These are phyloP conservation scores for Atta colombica DNA, from an alignment of 1,140 invertebrate species.

Conservation along the genomic window DNA sequence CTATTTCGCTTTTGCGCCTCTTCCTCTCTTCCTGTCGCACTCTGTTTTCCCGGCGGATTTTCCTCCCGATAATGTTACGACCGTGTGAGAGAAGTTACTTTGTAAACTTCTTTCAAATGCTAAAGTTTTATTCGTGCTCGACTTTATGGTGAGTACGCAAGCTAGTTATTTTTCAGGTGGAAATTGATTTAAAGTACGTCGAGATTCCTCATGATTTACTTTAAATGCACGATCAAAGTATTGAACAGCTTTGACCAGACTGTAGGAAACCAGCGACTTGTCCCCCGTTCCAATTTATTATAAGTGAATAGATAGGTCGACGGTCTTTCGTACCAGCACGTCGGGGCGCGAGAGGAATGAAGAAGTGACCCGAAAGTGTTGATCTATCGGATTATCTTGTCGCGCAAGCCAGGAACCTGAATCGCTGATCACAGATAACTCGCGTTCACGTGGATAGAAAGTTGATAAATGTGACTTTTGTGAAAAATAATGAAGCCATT, in stretches of 20 bases:
- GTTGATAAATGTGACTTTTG: neutral
- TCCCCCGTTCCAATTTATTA: constrained; percentile 64
- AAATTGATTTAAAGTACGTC: constrained; percentile 50
- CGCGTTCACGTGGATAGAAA: neutral
- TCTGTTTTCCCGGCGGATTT: constrained; percentile 28
- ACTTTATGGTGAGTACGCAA: neutral
- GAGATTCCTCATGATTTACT: constrained; percentile 31
- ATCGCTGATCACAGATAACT: constrained; percentile 34
- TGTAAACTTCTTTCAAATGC: constrained; percentile 23
- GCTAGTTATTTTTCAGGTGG: constrained; percentile 38
- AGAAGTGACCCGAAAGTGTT: constrained; percentile 68
- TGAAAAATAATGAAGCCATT: constrained; percentile 9
- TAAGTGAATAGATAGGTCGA: constrained; percentile 68
- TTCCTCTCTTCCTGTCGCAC: neutral
- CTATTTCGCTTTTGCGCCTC: constrained; percentile 15
- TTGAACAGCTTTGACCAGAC: constrained; percentile 27
- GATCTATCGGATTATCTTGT: constrained; percentile 70
- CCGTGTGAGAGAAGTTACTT: constrained; percentile 11
- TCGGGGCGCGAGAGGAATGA: constrained; percentile 27
- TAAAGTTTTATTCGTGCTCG: constrained; percentile 43
- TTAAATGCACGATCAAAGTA: constrained; percentile 36
- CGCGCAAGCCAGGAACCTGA: neutral
- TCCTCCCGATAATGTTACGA: constrained; percentile 20
- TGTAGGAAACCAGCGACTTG: neutral
- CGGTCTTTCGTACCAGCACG: constrained; percentile 9